Evolutionary conservation across 2,113 vertebrate species (phyloP).

Genomic region (Chunga burmeisteri): DNA sequence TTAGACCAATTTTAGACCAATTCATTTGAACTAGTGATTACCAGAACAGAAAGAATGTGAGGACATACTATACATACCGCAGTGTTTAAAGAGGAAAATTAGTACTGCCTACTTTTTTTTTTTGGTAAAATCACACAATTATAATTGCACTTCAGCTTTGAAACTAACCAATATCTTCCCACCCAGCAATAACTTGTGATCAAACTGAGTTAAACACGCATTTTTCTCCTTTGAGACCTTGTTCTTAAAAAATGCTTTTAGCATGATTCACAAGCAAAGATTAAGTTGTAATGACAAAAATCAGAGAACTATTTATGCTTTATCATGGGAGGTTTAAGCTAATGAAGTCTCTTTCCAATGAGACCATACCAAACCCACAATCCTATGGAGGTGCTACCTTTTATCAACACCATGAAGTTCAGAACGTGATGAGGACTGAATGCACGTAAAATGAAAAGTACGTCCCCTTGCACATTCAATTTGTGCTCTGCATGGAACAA

Average conservation of each 20-base stretch:
- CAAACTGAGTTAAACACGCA: not conserved
- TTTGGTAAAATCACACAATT: not conserved
- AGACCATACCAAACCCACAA: not conserved
- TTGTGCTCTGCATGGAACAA: not conserved
- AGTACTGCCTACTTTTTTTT: not conserved
- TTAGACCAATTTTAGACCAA: not conserved
- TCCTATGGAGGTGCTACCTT: not conserved
- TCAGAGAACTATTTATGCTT: not conserved
- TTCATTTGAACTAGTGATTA: not conserved
- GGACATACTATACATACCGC: not conserved
- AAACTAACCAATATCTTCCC: not conserved
- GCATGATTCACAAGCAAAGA: not conserved
- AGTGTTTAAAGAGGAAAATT: not conserved
- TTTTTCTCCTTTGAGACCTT: not conserved
- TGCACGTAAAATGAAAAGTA: not conserved
- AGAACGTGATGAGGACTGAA: not conserved
- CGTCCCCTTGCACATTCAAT: not conserved
- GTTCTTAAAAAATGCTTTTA: constrained; percentile 21
- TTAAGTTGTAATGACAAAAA: constrained; percentile 24
- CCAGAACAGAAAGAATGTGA: not conserved
- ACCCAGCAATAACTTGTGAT: constrained; percentile 13
- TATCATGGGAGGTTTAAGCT: constrained; percentile 3
- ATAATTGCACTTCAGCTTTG: not conserved
- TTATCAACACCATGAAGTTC: not conserved
- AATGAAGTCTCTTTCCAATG: not conserved